Conservation (phyloP, 2,797 vertebrate species). For the Sebastolobus alascanus region DNA sequence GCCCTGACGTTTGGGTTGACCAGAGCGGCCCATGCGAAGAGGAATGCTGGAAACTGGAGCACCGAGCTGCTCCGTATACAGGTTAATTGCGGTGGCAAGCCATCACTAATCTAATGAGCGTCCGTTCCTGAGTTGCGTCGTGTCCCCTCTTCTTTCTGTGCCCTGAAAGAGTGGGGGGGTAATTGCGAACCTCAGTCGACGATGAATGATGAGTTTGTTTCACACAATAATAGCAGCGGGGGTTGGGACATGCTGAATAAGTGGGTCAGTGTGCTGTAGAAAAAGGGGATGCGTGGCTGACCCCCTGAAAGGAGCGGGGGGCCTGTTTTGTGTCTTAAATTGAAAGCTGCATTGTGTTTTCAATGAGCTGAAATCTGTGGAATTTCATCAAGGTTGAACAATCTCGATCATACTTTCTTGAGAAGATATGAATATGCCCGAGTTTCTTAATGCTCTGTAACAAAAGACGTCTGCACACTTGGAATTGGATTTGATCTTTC, state of each 20-base stretch:
- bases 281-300: conserved; percentile 69
- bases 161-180: conserved; percentile 75
- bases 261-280: conserved; percentile 85
- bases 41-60: conserved; percentile 84
- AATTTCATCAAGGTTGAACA: conserved; percentile 64
- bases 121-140: conserved; percentile 64
- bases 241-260: conserved; percentile 83
- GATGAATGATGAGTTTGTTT: conserved; percentile 92
- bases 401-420: conserved; percentile 13
- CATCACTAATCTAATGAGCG: conserved; percentile 87
- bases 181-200: conserved; percentile 86
- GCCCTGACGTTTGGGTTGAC: conserved; percentile 59
- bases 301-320: conserved; percentile 66
- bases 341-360: conserved; percentile 76
- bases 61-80: conserved; percentile 70
- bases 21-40: conserved; percentile 63
- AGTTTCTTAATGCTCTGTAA: conserved; percentile 20
- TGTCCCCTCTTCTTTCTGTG: conserved; percentile 66
- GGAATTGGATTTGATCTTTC: conserved; percentile 25
- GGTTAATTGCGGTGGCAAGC: conserved; percentile 86
- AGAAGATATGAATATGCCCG: conserved; percentile 3
- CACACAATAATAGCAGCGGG: conserved; percentile 86
- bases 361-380: conserved; percentile 64
- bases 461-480: conserved; percentile 43
- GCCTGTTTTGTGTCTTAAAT: conserved; percentile 76